Conservation (phyloP, 2,888 invertebrate genomes). For the Liposcelis brunnea region DNA sequence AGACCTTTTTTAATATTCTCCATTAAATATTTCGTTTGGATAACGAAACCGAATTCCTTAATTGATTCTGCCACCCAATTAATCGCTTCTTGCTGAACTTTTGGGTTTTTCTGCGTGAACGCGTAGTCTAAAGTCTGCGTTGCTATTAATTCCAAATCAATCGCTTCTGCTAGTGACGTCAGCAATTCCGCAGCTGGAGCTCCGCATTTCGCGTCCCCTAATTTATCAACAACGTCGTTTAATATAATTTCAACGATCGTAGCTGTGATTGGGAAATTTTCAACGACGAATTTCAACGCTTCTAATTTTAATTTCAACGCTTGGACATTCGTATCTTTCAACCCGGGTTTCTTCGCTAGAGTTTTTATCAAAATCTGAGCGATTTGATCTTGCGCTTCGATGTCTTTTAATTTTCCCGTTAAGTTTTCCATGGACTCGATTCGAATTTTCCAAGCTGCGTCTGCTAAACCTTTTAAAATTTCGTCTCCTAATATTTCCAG, state of each 20-base stretch:
- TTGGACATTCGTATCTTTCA: conserved; percentile 80
- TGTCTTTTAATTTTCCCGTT: conserved; percentile 37
- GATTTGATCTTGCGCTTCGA: conserved; percentile 43
- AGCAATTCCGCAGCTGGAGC: conserved; percentile 49
- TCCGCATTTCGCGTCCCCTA: conserved; percentile 69
- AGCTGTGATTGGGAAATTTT: conserved; percentile 54
- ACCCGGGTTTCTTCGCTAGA: conserved; percentile 66
- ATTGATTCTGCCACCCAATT: conserved; percentile 63
- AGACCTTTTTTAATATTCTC: conserved; percentile 69
- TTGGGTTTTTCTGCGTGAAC: conserved; percentile 79
- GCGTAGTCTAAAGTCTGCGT: conserved; percentile 54
- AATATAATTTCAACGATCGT: conserved; percentile 57
- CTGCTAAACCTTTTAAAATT: conserved; percentile 46
- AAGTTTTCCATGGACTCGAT: conserved; percentile 59
- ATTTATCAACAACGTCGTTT: conserved; percentile 65
- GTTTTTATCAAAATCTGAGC: conserved; percentile 60
- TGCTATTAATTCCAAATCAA: conserved; percentile 55
- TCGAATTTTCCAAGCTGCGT: conserved; percentile 73
- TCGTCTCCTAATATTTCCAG: conserved; percentile 45
- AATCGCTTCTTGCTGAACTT: conserved; percentile 72
- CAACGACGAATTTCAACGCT: conserved; percentile 56
- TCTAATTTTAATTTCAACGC: conserved; percentile 71
- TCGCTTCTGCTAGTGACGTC: conserved; percentile 58
- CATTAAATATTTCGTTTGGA: conserved; percentile 55
- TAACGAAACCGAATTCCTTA: conserved; percentile 67